phyloP scores from a whole-genome alignment of 2,797 vertebrate genomes.

The Sphenodon punctatus region DNA sequence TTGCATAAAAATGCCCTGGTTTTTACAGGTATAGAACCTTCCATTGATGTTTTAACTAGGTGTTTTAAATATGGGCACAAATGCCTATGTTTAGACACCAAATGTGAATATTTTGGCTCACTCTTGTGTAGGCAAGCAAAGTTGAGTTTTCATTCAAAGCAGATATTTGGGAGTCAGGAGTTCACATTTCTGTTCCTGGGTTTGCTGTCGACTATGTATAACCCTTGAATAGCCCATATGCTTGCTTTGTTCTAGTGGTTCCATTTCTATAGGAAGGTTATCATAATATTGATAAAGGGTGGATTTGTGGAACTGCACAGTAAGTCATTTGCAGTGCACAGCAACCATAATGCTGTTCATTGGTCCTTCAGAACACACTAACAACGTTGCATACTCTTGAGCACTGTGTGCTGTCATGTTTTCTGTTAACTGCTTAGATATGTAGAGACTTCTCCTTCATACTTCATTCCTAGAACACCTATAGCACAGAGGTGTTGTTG shows the following conservation, averaged over 20 bases:
- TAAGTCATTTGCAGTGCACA: too few relatives aligned
- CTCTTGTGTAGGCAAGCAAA: background rate
- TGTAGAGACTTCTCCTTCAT: background rate
- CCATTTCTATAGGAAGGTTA: too few relatives aligned
- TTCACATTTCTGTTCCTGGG: background rate
- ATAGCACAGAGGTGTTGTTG: background rate
- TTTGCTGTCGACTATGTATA: background rate
- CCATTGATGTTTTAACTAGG: slow-evolving; percentile 6
- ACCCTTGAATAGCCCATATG: too few relatives aligned
- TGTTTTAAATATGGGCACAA: background rate
- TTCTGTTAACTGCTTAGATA: background rate
- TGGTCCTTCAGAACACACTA: background rate
- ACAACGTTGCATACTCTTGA: too few relatives aligned
- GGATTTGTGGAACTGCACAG: too few relatives aligned
- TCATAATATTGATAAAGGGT: too few relatives aligned
- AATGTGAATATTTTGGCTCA: background rate
- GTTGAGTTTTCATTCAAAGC: slow-evolving; percentile 17
- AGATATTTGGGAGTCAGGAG: background rate
- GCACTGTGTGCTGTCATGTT: background rate
- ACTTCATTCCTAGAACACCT: background rate
- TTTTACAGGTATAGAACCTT: slow-evolving; percentile 3
- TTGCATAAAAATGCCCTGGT: background rate
- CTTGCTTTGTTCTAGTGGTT: too few relatives aligned
- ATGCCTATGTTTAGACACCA: background rate
- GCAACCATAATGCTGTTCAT: background rate